Evolutionary conservation across 2,113 vertebrate species (phyloP), one percentile per base, ranked within the genome.

Genomic region (Ochotona curzoniae): DNA sequence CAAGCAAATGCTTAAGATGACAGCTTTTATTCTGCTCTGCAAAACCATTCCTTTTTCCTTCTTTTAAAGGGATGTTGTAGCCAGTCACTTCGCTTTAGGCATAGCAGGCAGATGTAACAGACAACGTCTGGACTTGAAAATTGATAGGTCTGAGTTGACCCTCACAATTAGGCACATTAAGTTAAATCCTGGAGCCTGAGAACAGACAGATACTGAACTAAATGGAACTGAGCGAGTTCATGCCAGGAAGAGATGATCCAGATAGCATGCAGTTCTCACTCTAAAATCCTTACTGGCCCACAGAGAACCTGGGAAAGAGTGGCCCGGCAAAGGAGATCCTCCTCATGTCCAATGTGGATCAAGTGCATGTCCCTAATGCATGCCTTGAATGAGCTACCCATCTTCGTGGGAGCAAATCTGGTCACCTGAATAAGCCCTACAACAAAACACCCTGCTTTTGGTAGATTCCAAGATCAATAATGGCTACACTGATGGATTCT

Each of bases 111-210:
- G 94, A 91, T 89, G 49, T 73, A 76, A 94, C 82, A 94, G 76
- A 93, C 0, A 30, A 93, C 95, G 93, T 94, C 95, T 97, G 96
- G 87, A 83, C 81, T 94, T 78, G 70, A 89, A 95, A 95, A 96
- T 78, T 79, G 95, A 95, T 94, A 93, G 93, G 74, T 94, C 94
- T 93, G 92, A 94, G 96, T 51, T 95, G 96, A 96, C 93, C 90
- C 78, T 96, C 76, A 90, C 87, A 96, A 95, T 97, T 96, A 97
- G 70, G 67, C 94, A 82, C 88, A 97, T 95, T 95, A 96, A 96
- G 93, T 84, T 97, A 96, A 96, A 96, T 85, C 69, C 75, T 93
- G 69, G 49, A 87, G 54, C 90, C 84, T 95, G 95, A 97, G 87
- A 63, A 94, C 90, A 97, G 90, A 93, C 84, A 93, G 93, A 95